Percentiles rank a stretch among this genome's conserved stretches.
phyloP scores from a whole-genome alignment of 2,113 vertebrate genomes.

The Alligator mississippiensis region DNA sequence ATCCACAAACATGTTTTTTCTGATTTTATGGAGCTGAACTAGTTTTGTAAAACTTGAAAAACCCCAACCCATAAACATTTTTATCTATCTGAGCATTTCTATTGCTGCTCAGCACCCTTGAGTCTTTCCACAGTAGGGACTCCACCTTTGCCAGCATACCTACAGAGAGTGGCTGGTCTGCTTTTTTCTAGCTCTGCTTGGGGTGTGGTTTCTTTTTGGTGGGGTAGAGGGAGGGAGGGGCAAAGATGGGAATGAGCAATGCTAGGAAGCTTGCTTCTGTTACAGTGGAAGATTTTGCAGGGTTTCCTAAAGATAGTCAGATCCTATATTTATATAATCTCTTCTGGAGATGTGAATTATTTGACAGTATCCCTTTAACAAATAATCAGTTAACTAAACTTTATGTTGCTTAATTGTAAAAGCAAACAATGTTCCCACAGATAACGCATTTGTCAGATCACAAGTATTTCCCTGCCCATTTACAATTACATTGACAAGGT shows the following conservation, averaged over 20 bases:
- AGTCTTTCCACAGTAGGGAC: too few relatives aligned
- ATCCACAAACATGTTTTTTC: neutral
- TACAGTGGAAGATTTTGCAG: neutral
- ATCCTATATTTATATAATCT: neutral
- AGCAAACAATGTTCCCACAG: constrained; percentile 25
- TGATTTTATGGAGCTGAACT: neutral
- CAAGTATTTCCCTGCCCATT: neutral
- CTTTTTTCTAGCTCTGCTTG: neutral
- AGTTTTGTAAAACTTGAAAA: too few relatives aligned
- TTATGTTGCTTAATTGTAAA: neutral
- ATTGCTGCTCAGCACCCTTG: neutral
- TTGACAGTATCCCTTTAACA: neutral
- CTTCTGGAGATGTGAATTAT: constrained; percentile 27
- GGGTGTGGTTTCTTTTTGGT: neutral
- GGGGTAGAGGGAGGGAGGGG: neutral
- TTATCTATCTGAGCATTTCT: neutral
- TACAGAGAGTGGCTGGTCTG: too few relatives aligned
- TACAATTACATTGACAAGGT: neutral
- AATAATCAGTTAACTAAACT: constrained; percentile 1
- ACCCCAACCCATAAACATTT: neutral
- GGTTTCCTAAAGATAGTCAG: neutral
- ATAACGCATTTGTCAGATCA: neutral
- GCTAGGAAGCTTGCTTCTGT: neutral
- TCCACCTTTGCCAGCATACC: too few relatives aligned
- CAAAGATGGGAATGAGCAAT: neutral